Evolutionary conservation across 2,797 vertebrate species (phyloP).

Genomic region (Phrynocephalus vlangalii): DNA sequence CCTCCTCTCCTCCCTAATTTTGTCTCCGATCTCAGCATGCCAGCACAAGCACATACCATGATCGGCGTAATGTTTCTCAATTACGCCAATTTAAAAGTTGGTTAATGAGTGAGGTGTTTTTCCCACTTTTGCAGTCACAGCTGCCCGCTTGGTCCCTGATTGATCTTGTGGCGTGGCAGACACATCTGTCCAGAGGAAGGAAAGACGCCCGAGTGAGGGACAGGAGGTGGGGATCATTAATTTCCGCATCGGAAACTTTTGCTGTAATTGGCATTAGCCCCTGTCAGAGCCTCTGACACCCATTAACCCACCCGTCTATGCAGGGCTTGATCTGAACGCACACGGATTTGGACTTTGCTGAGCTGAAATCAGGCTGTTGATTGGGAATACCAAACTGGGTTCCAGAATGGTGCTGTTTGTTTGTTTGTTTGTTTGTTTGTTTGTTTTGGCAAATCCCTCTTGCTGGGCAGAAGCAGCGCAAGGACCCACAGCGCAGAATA

Average conservation of each 20-base stretch:
- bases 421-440: no score
- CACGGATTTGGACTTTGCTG: no score
- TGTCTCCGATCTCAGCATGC: background rate
- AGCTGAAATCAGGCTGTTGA: no score
- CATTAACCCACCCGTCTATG: background rate
- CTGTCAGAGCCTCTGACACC: background rate
- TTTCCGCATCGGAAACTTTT: background rate
- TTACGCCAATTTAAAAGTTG: background rate
- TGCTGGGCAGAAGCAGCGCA: no score
- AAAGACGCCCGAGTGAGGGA: background rate
- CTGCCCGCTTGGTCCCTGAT: background rate
- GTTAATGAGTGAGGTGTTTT: background rate
- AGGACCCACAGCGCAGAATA: no score
- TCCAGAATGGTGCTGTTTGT: no score
- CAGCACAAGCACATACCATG: background rate
- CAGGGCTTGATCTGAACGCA: background rate
- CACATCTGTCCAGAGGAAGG: background rate
- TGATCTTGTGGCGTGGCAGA: background rate
- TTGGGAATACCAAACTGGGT: no score
- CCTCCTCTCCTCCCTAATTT: background rate
- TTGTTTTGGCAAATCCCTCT: no score
- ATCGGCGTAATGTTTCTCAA: conserved; percentile 9
- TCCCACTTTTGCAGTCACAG: background rate
- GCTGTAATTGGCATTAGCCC: background rate
- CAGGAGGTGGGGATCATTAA: background rate